Conservation (phyloP, 2,797 vertebrate genomes). For the Rallus crepitans region DNA sequence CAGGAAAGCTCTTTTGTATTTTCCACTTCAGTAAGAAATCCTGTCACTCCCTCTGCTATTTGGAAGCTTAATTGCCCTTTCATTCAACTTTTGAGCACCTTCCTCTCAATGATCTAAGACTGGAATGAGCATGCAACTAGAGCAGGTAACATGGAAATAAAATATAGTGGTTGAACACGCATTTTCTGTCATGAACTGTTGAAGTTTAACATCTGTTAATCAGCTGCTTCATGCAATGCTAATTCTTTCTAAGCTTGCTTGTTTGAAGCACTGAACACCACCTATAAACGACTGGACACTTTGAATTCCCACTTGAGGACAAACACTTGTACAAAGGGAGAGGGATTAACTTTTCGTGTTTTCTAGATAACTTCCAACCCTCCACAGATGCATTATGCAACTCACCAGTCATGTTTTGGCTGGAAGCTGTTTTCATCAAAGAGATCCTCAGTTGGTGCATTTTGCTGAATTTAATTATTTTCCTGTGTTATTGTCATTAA, state of each 20-base stretch:
- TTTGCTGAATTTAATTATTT: background rate
- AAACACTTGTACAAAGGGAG: too few species aligned
- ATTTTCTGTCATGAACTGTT: background rate
- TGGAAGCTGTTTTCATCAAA: background rate
- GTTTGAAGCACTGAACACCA: background rate
- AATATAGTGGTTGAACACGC: background rate
- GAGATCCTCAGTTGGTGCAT: background rate
- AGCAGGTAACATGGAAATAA: background rate
- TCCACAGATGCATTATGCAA: background rate
- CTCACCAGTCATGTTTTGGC: rapidly evolving
- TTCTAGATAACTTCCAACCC: background rate
- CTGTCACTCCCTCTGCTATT: background rate
- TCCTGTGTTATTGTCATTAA: background rate
- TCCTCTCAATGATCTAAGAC: background rate
- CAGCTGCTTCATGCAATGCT: background rate
- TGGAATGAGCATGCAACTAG: background rate
- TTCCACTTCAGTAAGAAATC: background rate
- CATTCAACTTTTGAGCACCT: background rate
- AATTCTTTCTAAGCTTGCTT: background rate
- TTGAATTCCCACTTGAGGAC: background rate
- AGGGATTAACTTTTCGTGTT: too few species aligned
- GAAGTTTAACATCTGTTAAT: background rate
- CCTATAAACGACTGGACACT: background rate
- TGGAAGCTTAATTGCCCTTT: background rate
- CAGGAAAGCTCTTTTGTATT: background rate